Evolutionary conservation across 2,113 vertebrate species (phyloP), one percentile per base, ranked within the genome.

Genomic region (Sinocyclocheilus rhinocerous): DNA sequence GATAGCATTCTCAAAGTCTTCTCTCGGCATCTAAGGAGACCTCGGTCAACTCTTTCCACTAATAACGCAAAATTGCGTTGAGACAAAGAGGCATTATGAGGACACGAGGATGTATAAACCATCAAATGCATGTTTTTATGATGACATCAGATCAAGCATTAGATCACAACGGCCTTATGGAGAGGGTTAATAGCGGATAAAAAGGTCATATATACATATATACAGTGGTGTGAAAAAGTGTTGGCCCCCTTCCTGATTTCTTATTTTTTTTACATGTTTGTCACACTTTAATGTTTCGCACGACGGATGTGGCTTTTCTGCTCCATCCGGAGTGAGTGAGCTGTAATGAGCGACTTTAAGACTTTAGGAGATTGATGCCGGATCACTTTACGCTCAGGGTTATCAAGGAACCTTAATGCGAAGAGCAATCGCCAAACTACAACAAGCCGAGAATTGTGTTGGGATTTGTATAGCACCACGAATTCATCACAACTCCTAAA

Each of bases 341-440:
- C 50, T 26, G 22, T 59, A 42, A 73, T 73, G 67, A 18, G 29
- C 2, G 33, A 33, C 65, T 79, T 78, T 36, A 67, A 42, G 45
- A 39, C 59, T 52, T 77, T 29, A 6, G 65, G 77, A 77, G 52
- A 79, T 50, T 61, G 67, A 16, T 8, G 52, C 20, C 69, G 26
- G 50, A 83, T 45, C 39, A 36, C 52, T 50, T 52, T 9, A 45
- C 10, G 76, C 57, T 79, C 45, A 83, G 48, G 20, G 75, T 83
- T 73, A 77, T 85, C 76, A 89, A 63, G 22, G 36, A 78, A 59
- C 65, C 65, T 85, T 85, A 73, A 84, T 75, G 78, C 59, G 1
- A 87, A 73, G 61, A 85, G 73, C 81, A 85, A 73, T 89, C 70
- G 55, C 36, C 22, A 80, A 81, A 84, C 36, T 20, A 52, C 65